These are phyloP conservation scores for Teleiodes luculella DNA, from an alignment of 2,888 invertebrate genomes.

Conservation along the genomic window DNA sequence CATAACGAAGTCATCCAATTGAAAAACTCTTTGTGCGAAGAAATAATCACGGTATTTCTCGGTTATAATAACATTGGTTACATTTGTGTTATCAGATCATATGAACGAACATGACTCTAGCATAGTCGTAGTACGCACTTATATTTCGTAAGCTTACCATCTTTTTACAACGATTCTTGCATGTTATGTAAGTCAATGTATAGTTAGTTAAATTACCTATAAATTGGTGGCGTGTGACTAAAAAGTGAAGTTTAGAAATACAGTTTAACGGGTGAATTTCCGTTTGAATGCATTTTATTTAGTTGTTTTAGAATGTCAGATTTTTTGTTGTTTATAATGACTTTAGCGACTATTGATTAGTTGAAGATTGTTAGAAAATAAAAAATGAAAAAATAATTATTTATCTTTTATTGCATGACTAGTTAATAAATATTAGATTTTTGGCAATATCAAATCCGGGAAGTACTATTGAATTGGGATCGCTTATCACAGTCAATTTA, in stretches of 20 bases:
- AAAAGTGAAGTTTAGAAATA: not conserved
- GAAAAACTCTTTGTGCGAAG: too few relatives aligned
- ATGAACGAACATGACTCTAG: too few relatives aligned
- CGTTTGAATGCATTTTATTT: constrained; percentile 39
- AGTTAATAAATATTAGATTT: not conserved
- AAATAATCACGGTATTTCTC: too few relatives aligned
- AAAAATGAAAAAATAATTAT: constrained; percentile 30
- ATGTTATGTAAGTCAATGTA: not conserved
- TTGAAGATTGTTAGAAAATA: constrained; percentile 52
- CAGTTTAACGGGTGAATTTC: not conserved
- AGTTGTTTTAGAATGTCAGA: constrained; percentile 35
- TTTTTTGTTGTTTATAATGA: constrained; percentile 35
- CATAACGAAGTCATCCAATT: too few relatives aligned
- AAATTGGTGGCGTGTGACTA: not conserved
- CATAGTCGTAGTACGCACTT: too few relatives aligned
- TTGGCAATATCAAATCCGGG: not conserved
- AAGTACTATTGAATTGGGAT: too few relatives aligned
- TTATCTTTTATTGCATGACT: not conserved
- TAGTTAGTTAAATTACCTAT: not conserved
- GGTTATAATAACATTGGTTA: too few relatives aligned
- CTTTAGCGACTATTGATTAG: constrained; percentile 34
- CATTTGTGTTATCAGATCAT: too few relatives aligned
- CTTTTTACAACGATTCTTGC: not conserved
- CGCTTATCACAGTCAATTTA: too few relatives aligned
- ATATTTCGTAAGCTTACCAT: too few relatives aligned